Base-by-base conservation (phyloP, 2,113 vertebrate species). In the Copsychus sechellarum region DNA sequence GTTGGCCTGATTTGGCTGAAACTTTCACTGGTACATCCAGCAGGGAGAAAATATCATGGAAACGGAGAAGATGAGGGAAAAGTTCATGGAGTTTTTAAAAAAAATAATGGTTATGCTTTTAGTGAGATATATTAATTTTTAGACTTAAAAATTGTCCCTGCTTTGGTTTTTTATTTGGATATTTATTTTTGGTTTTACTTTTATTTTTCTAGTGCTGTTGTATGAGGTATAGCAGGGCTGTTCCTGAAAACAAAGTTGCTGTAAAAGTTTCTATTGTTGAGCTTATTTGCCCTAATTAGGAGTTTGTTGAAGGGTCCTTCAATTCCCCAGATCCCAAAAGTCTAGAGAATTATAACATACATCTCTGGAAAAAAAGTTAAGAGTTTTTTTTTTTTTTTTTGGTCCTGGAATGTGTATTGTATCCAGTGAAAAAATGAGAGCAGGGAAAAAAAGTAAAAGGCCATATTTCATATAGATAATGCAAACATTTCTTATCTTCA, bases 101-200 rank as follows among this genome's bases (percentile, higher is more conserved):
- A 48, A 42, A n/a, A 4, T 3, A 0, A 0, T 23, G 2, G 8
- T 29, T 29, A 8, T 45, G 45, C 2, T 74, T 83, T n/a, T 21
- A 10, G 3, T 40, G 26, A 82, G 14, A 21, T 12, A n/a, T 1
- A 5, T 60, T 19, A 18, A 15, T 28, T 42, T 61, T 36, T 42
- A 29, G 29, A 54, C 34, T 51, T 25, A 25, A 60, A 64, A 69
- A n/a, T 29, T 14, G 6, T 16, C 21, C 11, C 9, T 38, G 20
- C 7, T 78, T 71, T 71, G 24, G 12, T 14, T 76, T 80, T 71
- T 4, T 33, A 22, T 53, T 69, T 57, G 7, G 9, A 8, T 80
- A 51, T 71, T 5, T 50, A 12, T 14, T 61, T 65, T 61, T 61
- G 8, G 5, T 22, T 81, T 56, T 20, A 6, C 12, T 47, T 67